Conservation (phyloP, 2,888 invertebrate genomes). For the Oscheius sp. region DNA sequence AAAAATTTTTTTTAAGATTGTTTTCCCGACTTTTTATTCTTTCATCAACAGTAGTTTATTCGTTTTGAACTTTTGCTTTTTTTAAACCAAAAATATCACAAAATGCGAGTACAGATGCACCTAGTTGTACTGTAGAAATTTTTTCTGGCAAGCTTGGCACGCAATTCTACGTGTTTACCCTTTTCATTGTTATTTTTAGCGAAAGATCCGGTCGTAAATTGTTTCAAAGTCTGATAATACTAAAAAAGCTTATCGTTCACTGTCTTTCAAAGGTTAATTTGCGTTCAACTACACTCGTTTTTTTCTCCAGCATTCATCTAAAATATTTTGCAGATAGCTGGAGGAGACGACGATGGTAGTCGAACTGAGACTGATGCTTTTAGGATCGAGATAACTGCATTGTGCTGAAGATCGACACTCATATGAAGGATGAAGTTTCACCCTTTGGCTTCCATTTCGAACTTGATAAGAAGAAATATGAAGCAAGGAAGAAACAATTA, state of each 20-base stretch:
- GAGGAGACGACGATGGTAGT: conserved; percentile 12
- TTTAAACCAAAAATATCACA: background rate
- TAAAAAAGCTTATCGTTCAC: too few species aligned
- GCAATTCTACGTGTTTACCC: background rate
- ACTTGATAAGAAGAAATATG: conserved; percentile 50
- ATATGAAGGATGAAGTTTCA: conserved; percentile 39
- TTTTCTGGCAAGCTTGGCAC: too few species aligned
- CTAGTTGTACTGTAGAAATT: too few species aligned
- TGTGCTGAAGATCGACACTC: conserved; percentile 51
- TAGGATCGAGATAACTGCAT: conserved; percentile 54
- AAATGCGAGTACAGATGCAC: too few species aligned
- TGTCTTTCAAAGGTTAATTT: background rate
- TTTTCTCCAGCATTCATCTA: conserved; percentile 3
- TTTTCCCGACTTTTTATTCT: too few species aligned
- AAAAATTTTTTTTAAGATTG: background rate
- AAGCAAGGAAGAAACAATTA: conserved; percentile 38
- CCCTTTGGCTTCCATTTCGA: conserved; percentile 60
- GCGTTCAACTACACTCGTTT: background rate
- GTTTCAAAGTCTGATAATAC: too few species aligned
- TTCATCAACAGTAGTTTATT: background rate
- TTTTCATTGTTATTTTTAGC: background rate
- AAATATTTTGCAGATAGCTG: conserved; percentile 15
- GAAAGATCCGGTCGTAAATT: too few species aligned
- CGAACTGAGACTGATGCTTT: background rate
- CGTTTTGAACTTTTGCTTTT: background rate